Conservation (phyloP, 1,140 invertebrate species). For the Littorina saxatilis region DNA sequence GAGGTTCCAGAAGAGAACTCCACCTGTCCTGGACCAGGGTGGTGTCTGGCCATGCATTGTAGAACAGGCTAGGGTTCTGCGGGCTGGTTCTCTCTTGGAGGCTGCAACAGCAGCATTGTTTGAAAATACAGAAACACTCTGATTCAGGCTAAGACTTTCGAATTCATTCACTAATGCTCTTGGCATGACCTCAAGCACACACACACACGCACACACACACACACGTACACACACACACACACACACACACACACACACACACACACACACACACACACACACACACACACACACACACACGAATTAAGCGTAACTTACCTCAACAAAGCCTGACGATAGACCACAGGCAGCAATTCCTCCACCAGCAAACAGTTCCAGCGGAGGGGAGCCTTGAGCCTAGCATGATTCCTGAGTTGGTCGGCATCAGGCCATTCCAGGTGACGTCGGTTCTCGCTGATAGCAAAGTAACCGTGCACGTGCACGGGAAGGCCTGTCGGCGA, state of each 20-base stretch:
- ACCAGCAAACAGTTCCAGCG: conserved; percentile 67
- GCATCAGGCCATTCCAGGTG: conserved; percentile 65
- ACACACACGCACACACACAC: neutral
- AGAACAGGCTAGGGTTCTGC: neutral
- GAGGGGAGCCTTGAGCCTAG: conserved; percentile 54
- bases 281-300: neutral
- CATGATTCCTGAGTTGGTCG: conserved; percentile 45
- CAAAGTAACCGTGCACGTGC: conserved; percentile 69
- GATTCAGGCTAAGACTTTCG: neutral
- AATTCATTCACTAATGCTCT: neutral
- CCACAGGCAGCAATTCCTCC: conserved; percentile 55
- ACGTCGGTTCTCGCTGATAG: conserved; percentile 65
- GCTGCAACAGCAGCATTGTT: neutral
- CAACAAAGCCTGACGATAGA: conserved; percentile 44
- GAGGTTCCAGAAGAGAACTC: neutral
- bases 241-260: neutral
- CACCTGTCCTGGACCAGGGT: neutral
- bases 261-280: neutral
- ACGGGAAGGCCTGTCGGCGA: conserved; percentile 66
- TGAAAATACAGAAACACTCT: neutral
- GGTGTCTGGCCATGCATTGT: neutral
- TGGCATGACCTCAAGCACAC: neutral
- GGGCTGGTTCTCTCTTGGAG: neutral
- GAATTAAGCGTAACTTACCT: neutral
- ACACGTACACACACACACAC: neutral